Percentiles rank a stretch among this genome's conserved stretches.
phyloP scores from a whole-genome alignment of 2,113 vertebrate species.

The Ceyx cyanopectus region DNA sequence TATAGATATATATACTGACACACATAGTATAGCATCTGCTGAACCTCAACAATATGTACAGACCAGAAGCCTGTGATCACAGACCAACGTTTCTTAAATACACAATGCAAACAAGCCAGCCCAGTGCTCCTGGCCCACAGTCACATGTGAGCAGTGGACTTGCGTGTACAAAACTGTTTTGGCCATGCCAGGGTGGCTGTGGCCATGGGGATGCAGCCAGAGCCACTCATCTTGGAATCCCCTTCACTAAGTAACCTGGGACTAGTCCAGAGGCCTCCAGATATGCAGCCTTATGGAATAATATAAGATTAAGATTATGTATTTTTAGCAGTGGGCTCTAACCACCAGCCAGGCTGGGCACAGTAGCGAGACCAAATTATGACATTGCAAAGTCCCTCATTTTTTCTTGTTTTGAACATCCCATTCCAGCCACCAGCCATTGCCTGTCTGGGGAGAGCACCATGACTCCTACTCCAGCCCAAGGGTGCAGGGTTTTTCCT shows the following conservation, averaged over 20 bases:
- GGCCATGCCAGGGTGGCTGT: background rate
- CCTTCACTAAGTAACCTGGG: background rate
- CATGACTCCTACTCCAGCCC: background rate
- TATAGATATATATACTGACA: background rate
- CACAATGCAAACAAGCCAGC: background rate
- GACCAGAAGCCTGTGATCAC: background rate
- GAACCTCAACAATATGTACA: background rate
- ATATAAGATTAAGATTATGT: background rate
- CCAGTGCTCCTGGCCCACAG: background rate
- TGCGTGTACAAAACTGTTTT: background rate
- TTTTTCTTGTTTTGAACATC: background rate
- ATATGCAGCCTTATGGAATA: background rate
- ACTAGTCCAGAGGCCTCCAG: background rate
- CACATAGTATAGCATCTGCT: background rate
- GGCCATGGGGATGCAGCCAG: background rate
- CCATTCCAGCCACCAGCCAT: background rate
- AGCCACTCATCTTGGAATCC: background rate
- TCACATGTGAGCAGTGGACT: background rate
- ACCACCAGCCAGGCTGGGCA: background rate
- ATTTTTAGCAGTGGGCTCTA: background rate
- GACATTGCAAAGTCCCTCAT: background rate
- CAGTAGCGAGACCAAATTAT: background rate
- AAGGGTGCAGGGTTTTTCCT: background rate
- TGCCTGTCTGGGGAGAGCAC: background rate
- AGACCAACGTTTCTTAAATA: background rate